Percentiles rank a stretch among this genome's conserved stretches.
phyloP scores from a whole-genome alignment of 2,888 invertebrate genomes.

The Pyralis farinalis region DNA sequence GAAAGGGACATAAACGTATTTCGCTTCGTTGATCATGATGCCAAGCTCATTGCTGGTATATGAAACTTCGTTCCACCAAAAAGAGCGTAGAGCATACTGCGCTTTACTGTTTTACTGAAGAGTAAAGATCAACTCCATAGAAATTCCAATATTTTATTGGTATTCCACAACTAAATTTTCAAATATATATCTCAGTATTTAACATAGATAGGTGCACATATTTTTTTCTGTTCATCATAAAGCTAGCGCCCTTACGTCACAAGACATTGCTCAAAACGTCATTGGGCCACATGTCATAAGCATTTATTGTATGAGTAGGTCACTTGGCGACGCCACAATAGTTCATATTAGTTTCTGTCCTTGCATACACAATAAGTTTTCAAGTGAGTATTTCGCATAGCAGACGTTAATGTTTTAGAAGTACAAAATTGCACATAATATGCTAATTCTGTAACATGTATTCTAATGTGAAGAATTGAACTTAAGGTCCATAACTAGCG shows the following conservation, averaged over 20 bases:
- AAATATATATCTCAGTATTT: too few species aligned
- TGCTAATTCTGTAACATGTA: neutral
- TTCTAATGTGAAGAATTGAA: neutral
- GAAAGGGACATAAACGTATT: too few species aligned
- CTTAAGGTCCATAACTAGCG: too few species aligned
- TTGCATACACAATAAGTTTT: conserved; percentile 9
- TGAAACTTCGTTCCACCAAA: too few species aligned
- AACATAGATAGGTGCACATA: too few species aligned
- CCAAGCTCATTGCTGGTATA: too few species aligned
- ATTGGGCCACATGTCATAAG: conserved; percentile 42
- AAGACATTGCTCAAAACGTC: conserved; percentile 42
- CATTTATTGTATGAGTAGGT: conserved; percentile 41
- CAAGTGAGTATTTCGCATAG: conserved; percentile 8
- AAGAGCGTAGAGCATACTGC: too few species aligned
- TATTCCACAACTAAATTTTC: too few species aligned
- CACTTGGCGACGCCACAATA: conserved; percentile 31
- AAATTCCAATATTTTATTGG: too few species aligned
- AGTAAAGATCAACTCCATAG: too few species aligned
- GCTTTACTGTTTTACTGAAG: too few species aligned
- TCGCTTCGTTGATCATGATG: too few species aligned
- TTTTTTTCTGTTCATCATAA: neutral
- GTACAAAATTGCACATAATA: neutral
- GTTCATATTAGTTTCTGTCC: conserved; percentile 12
- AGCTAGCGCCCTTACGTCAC: conserved; percentile 30
- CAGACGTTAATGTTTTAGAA: conserved; percentile 6